Base-by-base conservation (phyloP, 2,888 invertebrate genomes). In the Zeuzera pyrina region DNA sequence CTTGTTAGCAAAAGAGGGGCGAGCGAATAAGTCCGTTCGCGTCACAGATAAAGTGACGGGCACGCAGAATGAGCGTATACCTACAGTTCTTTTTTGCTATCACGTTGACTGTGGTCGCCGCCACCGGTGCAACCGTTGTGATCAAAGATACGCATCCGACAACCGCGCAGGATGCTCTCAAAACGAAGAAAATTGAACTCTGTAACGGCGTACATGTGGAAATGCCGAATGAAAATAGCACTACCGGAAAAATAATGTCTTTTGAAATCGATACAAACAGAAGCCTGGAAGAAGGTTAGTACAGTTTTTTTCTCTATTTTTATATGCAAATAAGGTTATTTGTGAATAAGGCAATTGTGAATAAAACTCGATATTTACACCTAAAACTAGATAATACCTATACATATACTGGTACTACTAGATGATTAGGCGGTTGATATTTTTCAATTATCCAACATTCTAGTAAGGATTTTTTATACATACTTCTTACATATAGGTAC, bases 11-110 rank as follows among this genome's bases (percentile, higher is more conserved):
- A 43, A 40, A 39, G 42, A 52, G 53, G 49, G 41, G 38, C 52
- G 59, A 53, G 58, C 42, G 38, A 33, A 31, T 38, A 19, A 15
- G 39, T 25, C n/a, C n/a, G n/a, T n/a, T n/a, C n/a, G n/a, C 38
- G n/a, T 4, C 52, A 39, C 38, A 35, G 56, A 46, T 48, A 44
- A 49, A 50, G 51, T 53, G 52, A 47, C 52, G 57, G 64, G 58
- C 72, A 69, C n/a, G 46, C 72, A 69, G 47, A 55, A 74, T 74
- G 74, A 48, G 55, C 61, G 58, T 57, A 63, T 57, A 48, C 47
- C 45, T 45, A 52, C 46, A 48, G 38, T 34, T 49, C 47, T 41
- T 60, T 36, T 56, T 41, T 49, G 39, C 56, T 19, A 13, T 49
- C 40, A 50, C 45, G 45, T 35, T 57, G 21, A 41, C 34, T 34